phyloP scores from a whole-genome alignment of 2,797 vertebrate genomes.

The Naso thynnoides region DNA sequence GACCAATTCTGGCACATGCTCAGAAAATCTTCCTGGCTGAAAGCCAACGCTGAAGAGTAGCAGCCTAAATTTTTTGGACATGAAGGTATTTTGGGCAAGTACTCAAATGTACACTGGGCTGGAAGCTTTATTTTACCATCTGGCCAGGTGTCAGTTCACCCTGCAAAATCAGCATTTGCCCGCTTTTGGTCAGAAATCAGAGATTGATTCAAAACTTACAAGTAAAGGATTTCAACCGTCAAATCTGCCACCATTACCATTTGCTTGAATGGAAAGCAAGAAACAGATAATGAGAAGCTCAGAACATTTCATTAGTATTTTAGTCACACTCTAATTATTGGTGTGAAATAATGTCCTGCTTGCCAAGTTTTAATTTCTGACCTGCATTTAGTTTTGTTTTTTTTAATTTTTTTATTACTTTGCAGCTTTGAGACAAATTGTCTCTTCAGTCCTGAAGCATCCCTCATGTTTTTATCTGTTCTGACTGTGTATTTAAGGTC shows the following conservation, averaged over 20 bases:
- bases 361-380: constrained; percentile 3
- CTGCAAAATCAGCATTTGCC: not conserved
- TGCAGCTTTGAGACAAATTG: constrained; percentile 9
- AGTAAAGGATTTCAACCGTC: not conserved
- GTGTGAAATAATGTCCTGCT: not conserved
- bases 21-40: too few relatives aligned
- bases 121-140: too few relatives aligned
- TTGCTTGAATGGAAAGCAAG: too few relatives aligned
- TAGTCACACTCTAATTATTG: constrained; percentile 15
- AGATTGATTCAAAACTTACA: not conserved
- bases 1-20: too few relatives aligned
- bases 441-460: constrained; percentile 34
- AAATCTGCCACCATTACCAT: not conserved
- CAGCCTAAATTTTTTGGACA: too few relatives aligned
- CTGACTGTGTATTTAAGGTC: constrained; percentile 56
- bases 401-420: constrained; percentile 11
- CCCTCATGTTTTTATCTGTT: constrained; percentile 59
- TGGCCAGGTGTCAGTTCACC: too few relatives aligned
- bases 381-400: not conserved
- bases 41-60: too few relatives aligned
- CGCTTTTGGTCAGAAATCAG: too few relatives aligned
- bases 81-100: too few relatives aligned
- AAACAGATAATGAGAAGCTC: constrained; percentile 1
- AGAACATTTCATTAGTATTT: constrained; percentile 1
- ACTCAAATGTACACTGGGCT: too few relatives aligned